Base-by-base conservation (phyloP, 2,797 vertebrate species). In the Acomys russatus region DNA sequence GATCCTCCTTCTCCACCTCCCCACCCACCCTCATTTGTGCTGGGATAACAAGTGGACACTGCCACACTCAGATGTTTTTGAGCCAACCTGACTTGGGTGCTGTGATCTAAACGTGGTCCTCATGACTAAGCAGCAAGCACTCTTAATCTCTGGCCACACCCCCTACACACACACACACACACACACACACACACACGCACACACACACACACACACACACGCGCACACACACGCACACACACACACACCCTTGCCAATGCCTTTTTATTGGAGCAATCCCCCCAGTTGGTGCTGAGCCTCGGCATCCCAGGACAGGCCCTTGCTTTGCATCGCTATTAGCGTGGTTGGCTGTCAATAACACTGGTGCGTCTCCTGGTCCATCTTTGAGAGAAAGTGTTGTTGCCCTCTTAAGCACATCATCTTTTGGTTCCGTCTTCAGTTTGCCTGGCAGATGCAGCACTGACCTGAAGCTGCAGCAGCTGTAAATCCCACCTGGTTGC, bases 401-500 rank as follows among this genome's bases (percentile, higher is more conserved):
- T 25, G 68, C 35, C 68, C 44, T 20, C 66, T 38, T 44, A 5
- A 51, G 54, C 28, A 15, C 1, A 0, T 30, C 76, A 17, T 44
- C 7, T 9, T 61, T 64, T 20, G 74, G 64, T 51, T 33, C 30
- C 68, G 5, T 56, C 85, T 82, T 90, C 86, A 20, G 59, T 20
- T 76, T 74, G 25, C 35, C n/a, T 9, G 68, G 15, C 14, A 5
- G 59, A 63, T 5, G 6, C 2, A 3, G 70, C 25, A 0, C 51
- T 38, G 10, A 4, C 82, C 59, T 0, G 4, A 10, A 54, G 83
- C 20, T 0, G 6, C 59, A 0, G 6, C 11, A 9, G 63, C 9
- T 2, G 44, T 44, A 4, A 44, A 59, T 17, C 38, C 38, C 25
- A 78, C 28, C 1, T 0, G 0, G 0, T 44, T 11, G 0, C n/a